Base-by-base conservation (phyloP, 2,113 vertebrate genomes). In the Sturnira hondurensis region DNA sequence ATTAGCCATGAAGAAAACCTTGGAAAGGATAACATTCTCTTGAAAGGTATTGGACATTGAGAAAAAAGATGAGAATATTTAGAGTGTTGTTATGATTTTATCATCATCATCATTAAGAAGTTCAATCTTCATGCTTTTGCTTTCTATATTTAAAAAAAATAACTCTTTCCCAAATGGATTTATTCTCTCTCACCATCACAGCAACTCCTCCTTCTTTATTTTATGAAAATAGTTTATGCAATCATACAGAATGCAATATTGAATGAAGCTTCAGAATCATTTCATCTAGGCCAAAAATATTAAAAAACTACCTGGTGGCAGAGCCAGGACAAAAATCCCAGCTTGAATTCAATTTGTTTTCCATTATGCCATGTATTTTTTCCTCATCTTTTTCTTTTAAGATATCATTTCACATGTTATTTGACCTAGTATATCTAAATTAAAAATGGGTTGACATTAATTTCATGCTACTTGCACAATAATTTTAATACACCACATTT, bases 401-500 rank as follows among this genome's bases (percentile, higher is more conserved):
- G n/a, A n/a, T n/a, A n/a, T n/a, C n/a, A n/a, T n/a, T n/a, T n/a
- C n/a, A n/a, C n/a, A n/a, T n/a, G n/a, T n/a, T 73, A 92, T 91
- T 91, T 96, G 94, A 91, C 67, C 85, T 96, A 90, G 71, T 89
- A 89, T 77, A 91, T 94, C 92, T 88, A 83, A 92, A 56, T 87
- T 93, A 84, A 63, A 52, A 91, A 96, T 93, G 85, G 91, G 94
- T 91, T 96, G 70, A 71, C 65, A 93, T 38, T 61, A 95, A 95
- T 86, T 95, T 96, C 85, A 95, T 97, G 88, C 52, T 82, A 92
- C 85, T 96, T 67, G 94, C 65, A 73, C 67, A 91, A 65, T 85
- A 86, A 94, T 96, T 97, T 95, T 91, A 90, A 96, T 95, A 76
- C 81, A 96, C 87, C 61, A 90, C 82, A 95, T 63, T 95, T 97